phyloP scores from a whole-genome alignment of 2,113 vertebrate genomes.

The Melozone crissalis region DNA sequence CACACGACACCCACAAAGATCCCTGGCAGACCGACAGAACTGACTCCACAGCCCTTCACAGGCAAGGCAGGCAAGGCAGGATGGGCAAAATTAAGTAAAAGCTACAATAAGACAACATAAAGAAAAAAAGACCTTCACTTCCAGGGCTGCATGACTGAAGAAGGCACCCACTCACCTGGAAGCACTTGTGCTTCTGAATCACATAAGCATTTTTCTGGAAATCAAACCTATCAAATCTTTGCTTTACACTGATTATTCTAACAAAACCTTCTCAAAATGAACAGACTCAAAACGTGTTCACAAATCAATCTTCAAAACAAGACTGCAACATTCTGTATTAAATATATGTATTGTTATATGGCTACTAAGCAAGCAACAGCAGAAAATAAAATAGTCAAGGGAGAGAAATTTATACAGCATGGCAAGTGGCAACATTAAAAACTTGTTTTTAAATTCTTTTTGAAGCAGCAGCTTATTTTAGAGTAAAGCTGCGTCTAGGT shows the following conservation, averaged over 20 bases:
- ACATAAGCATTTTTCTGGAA: fast-evolving
- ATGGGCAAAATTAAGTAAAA: neutral
- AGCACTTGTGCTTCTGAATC: neutral
- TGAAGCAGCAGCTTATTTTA: neutral
- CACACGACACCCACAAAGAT: neutral
- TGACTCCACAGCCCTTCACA: neutral
- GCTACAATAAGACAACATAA: neutral
- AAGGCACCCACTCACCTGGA: neutral
- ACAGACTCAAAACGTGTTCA: neutral
- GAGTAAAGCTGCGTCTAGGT: neutral
- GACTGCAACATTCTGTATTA: neutral
- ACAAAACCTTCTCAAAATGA: neutral
- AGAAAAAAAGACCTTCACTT: neutral
- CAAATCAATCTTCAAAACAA: neutral
- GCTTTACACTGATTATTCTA: neutral
- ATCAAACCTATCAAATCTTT: neutral
- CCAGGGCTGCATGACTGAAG: neutral
- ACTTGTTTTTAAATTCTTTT: neutral
- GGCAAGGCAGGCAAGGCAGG: neutral
- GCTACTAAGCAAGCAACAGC: neutral
- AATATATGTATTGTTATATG: neutral
- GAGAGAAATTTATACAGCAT: neutral
- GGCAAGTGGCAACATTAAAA: neutral
- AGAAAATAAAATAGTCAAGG: neutral
- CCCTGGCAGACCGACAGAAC: neutral